A percentile compares a stretch with the other conserved stretches of the same genome.
These are phyloP conservation scores for Drosophila kanekoi DNA, from an alignment of 2,888 invertebrate species.

Conservation along the genomic window DNA sequence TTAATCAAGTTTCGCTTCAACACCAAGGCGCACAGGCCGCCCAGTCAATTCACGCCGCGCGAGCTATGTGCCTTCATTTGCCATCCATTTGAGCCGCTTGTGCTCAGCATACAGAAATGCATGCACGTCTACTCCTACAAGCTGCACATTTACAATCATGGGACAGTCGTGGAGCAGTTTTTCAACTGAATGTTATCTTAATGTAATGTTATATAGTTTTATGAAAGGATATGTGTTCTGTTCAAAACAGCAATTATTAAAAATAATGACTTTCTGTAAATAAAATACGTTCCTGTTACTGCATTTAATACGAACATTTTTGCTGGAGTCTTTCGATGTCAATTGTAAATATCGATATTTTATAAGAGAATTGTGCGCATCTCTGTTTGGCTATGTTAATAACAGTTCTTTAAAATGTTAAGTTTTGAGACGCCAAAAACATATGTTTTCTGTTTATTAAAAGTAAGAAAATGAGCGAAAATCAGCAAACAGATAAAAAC, in stretches of 20 bases:
- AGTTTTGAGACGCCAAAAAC: slow-evolving; percentile 4
- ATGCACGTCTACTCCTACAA: slow-evolving; percentile 97
- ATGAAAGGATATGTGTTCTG: background rate
- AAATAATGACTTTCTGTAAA: background rate
- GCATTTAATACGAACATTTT: background rate
- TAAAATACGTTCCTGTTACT: background rate
- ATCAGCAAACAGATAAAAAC: slow-evolving; percentile 4
- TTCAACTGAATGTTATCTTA: slow-evolving; percentile 22
- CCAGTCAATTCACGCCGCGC: slow-evolving; percentile 85
- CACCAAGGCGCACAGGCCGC: slow-evolving; percentile 47
- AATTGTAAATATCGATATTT: background rate
- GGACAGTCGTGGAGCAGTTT: slow-evolving; percentile 61
- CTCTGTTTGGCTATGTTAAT: no score
- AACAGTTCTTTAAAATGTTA: no score
- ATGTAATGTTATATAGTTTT: slow-evolving; percentile 8
- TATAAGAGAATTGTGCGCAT: background rate
- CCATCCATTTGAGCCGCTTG: slow-evolving; percentile 98
- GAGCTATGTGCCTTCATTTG: slow-evolving; percentile 97
- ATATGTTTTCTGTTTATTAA: slow-evolving; percentile 16
- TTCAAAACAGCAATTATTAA: no score
- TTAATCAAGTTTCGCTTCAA: slow-evolving; percentile 93
- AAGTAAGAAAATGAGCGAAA: slow-evolving; percentile 31
- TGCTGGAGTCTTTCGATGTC: no score
- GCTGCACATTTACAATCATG: slow-evolving; percentile 93
- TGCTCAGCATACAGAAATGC: slow-evolving; percentile 96